phyloP scores from a whole-genome alignment of 2,797 vertebrate genomes.

The Sylvia borin region DNA sequence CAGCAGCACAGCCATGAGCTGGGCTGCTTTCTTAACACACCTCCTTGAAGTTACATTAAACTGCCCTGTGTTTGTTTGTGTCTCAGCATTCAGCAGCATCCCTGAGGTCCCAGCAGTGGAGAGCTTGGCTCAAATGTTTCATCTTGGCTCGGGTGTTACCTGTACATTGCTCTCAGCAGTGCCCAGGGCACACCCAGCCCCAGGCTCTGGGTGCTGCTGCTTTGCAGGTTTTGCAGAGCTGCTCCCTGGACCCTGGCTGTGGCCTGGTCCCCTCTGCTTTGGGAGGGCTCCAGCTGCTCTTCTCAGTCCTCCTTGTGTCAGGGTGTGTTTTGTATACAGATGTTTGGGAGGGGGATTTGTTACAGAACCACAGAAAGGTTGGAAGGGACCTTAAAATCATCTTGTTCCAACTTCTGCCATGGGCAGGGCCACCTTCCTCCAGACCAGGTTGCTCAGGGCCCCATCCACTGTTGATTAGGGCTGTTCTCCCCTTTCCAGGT shows the following conservation, averaged over 20 bases:
- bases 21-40: not conserved
- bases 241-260: not conserved
- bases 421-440: not conserved
- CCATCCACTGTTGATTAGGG: not conserved
- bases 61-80: not conserved
- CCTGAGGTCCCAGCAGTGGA: not conserved
- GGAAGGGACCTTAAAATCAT: not conserved
- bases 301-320: not conserved
- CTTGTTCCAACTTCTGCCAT: not conserved
- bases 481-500: conserved; percentile 69
- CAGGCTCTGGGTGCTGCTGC: rapidly evolving
- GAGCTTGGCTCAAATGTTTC: not conserved
- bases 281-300: not conserved
- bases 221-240: not conserved
- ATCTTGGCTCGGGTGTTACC: not conserved
- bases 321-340: not conserved
- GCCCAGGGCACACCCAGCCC: not conserved
- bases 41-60: not conserved
- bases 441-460: not conserved
- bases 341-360: not conserved
- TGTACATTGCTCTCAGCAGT: not conserved
- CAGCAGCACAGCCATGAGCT: not conserved
- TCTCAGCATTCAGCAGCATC: not conserved
- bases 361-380: not conserved
- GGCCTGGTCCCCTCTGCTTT: not conserved